phyloP scores from a whole-genome alignment of 2,113 vertebrate genomes.

The Alosa alosa region DNA sequence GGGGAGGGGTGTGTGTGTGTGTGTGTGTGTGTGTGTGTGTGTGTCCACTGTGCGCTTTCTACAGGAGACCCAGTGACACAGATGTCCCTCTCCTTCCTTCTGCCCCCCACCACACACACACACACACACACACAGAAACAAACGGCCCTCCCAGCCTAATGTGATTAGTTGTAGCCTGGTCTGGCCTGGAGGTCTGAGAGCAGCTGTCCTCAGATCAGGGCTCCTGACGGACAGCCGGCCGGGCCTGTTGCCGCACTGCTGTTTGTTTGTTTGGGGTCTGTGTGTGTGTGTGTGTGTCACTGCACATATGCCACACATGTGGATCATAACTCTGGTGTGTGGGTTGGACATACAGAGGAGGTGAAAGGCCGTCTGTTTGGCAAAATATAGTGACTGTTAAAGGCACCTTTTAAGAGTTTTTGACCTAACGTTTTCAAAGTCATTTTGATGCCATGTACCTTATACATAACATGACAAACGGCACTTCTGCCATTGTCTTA shows the following conservation, averaged over 20 bases:
- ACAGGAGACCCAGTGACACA: constrained; percentile 62
- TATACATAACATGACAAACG: too few species aligned
- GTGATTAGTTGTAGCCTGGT: constrained; percentile 46
- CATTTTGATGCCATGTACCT: too few species aligned
- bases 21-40: constrained; percentile 33
- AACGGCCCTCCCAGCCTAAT: constrained; percentile 27
- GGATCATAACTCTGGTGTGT: background rate
- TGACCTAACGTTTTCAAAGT: too few species aligned
- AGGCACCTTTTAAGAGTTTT: too few species aligned
- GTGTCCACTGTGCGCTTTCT: constrained; percentile 62
- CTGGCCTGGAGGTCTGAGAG: constrained; percentile 35
- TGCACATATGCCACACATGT: background rate
- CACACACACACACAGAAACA: background rate
- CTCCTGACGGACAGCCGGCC: too few species aligned
- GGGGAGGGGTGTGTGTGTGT: too few species aligned
- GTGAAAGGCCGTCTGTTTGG: constrained; percentile 6
- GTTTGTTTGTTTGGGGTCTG: constrained; percentile 38
- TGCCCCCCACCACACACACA: background rate
- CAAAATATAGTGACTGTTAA: background rate
- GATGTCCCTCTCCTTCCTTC: constrained; percentile 67
- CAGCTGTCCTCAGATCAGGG: constrained; percentile 38
- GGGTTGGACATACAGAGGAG: background rate
- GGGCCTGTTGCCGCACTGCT: background rate
- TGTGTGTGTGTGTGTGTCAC: background rate
- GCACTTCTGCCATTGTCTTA: too few species aligned